A percentile compares a stretch with the other conserved stretches of the same genome.
Conservation (phyloP, 2,113 vertebrate species). For the Edolisoma coerulescens region DNA sequence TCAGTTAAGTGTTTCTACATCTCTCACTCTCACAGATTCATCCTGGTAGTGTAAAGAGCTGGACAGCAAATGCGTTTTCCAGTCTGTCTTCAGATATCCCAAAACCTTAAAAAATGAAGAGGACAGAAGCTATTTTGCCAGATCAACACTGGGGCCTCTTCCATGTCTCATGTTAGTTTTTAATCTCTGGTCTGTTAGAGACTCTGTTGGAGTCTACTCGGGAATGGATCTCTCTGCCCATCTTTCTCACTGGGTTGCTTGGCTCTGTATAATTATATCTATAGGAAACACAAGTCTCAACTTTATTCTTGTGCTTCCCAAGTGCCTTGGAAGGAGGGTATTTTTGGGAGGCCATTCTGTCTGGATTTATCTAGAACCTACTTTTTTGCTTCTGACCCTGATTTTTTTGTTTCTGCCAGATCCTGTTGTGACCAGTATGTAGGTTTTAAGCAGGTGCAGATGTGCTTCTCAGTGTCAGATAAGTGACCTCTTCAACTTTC, state of each 20-base stretch:
- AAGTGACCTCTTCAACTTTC: not conserved
- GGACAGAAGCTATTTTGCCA: not conserved
- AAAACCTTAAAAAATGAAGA: not conserved
- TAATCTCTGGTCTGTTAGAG: not conserved
- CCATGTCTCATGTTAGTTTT: not conserved
- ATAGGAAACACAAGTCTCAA: not conserved
- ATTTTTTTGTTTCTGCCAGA: not conserved
- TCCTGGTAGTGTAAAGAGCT: not conserved
- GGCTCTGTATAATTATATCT: not conserved
- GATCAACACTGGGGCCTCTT: not conserved
- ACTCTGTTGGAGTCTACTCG: not conserved
- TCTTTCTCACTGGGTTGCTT: not conserved
- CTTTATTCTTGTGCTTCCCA: not conserved
- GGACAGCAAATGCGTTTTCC: not conserved
- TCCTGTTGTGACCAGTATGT: not conserved
- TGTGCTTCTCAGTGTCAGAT: not conserved
- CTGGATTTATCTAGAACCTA: not conserved
- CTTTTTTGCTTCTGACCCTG: not conserved
- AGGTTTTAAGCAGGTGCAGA: not conserved
- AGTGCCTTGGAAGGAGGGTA: not conserved
- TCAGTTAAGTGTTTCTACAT: not conserved
- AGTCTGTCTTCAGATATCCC: not conserved
- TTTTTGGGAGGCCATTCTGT: not conserved
- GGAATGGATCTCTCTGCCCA: not conserved
- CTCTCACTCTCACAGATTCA: not conserved